Percentiles rank a stretch among this genome's conserved stretches.
These are phyloP conservation scores for Leiothrix lutea DNA, from an alignment of 2,113 vertebrate genomes.

Conservation along the genomic window DNA sequence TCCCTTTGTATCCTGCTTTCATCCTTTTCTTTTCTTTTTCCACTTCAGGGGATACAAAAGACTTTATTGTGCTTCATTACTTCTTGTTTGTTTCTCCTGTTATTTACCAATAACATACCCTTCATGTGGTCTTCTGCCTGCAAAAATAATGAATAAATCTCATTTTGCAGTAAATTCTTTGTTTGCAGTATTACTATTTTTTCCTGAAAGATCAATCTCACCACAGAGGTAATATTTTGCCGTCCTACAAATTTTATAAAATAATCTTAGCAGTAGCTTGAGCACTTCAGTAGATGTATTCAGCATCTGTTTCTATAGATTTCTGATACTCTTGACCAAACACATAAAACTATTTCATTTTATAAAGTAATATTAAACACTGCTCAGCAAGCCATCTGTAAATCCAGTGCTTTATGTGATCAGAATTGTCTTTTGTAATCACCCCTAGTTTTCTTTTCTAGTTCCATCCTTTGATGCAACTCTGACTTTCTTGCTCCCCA, in stretches of 20 bases:
- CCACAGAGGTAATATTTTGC: not conserved
- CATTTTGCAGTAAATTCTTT: not conserved
- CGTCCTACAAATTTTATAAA: not conserved
- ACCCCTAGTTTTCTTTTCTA: not conserved
- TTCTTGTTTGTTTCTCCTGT: not conserved
- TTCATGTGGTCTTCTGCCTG: not conserved
- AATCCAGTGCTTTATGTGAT: not conserved
- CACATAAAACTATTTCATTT: not conserved
- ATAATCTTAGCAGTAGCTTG: not conserved
- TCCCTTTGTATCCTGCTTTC: not conserved
- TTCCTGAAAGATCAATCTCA: not conserved
- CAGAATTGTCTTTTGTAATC: not conserved
- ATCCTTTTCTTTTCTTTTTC: not conserved
- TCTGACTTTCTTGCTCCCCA: not conserved
- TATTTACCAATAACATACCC: not conserved
- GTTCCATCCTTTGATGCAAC: not conserved
- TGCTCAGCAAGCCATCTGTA: not conserved
- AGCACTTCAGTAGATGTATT: not conserved
- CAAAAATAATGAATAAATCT: not conserved
- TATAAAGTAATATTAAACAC: not conserved
- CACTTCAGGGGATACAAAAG: not conserved
- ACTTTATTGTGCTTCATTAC: not conserved
- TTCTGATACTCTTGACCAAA: constrained; percentile 13
- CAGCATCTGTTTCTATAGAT: constrained; percentile 19
- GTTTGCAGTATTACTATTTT: not conserved